These are phyloP conservation scores for Disparrhopalites patrizii DNA, from an alignment of 2,888 invertebrate species.

Conservation along the genomic window DNA sequence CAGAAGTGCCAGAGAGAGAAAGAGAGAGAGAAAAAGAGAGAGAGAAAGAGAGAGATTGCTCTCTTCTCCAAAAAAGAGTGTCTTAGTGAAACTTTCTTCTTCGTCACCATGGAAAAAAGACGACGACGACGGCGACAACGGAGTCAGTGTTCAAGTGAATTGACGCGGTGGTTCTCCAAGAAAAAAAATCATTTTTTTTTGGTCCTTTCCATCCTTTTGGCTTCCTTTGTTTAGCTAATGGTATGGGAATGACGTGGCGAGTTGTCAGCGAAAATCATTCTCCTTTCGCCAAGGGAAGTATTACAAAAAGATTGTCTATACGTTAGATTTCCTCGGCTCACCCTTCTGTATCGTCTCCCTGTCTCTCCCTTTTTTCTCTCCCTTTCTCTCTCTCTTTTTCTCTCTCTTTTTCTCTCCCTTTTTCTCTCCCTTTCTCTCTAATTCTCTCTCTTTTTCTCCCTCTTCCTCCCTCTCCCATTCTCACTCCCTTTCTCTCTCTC, in stretches of 20 bases:
- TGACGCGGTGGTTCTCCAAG: slow-evolving; percentile 22
- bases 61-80: not conserved
- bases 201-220: slow-evolving; percentile 13
- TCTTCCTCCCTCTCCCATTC: too few relatives aligned
- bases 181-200: too few relatives aligned
- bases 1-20: not conserved
- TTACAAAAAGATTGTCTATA: slow-evolving; percentile 2
- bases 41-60: not conserved
- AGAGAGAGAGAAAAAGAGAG: not conserved
- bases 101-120: not conserved
- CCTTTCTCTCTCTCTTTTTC: not conserved
- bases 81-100: too few relatives aligned
- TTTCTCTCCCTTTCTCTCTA: not conserved
- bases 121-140: not conserved
- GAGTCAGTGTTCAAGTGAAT: slow-evolving; percentile 26
- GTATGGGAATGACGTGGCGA: slow-evolving; percentile 37
- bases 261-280: slow-evolving; percentile 19
- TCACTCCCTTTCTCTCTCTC: not conserved
- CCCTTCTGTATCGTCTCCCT: slow-evolving; percentile 4
- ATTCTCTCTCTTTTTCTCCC: not conserved
- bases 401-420: not conserved
- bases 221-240: slow-evolving; percentile 34
- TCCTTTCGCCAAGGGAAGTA: slow-evolving; percentile 9
- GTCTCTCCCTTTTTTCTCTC: not conserved
- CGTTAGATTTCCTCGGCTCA: not conserved